Percentiles rank a stretch among this genome's conserved stretches.
These are phyloP conservation scores for Agapetus fuscipes DNA, from an alignment of 2,888 invertebrate genomes.

Conservation along the genomic window DNA sequence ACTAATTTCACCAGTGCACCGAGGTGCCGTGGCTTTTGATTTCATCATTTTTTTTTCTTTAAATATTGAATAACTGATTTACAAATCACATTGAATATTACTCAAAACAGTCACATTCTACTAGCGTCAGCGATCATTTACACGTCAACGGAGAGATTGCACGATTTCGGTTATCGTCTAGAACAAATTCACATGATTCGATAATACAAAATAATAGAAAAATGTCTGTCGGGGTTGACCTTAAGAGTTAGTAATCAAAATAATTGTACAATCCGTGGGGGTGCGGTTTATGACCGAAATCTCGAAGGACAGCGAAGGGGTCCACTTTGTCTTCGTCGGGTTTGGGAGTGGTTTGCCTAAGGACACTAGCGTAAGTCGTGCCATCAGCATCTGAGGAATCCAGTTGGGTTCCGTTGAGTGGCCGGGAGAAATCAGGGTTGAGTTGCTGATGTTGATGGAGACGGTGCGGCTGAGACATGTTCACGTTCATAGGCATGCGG, in stretches of 20 bases:
- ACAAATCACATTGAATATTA: constrained; percentile 1
- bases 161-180: constrained; percentile 3
- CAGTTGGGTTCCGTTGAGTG: constrained; percentile 12
- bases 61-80: constrained; percentile 9
- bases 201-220: constrained; percentile 9
- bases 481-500: constrained; percentile 12
- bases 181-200: constrained; percentile 5
- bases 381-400: constrained; percentile 16
- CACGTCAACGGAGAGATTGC: constrained; percentile 11
- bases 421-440: constrained; percentile 19
- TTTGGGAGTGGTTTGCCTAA: constrained; percentile 23
- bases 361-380: constrained; percentile 29
- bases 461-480: constrained; percentile 13
- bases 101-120: constrained; percentile 5
- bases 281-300: constrained; percentile 36
- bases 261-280: constrained; percentile 44
- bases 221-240: too few species aligned
- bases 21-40: too few species aligned
- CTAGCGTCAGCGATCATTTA: constrained; percentile 4
- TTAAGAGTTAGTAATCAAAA: too few species aligned
- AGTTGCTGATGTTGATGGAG: constrained; percentile 20
- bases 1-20: background rate
- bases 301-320: constrained; percentile 40
- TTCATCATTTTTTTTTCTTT: too few species aligned
- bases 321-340: constrained; percentile 30